Base-by-base conservation (phyloP, 2,797 vertebrate species). In the Pogoniulus pusillus region DNA sequence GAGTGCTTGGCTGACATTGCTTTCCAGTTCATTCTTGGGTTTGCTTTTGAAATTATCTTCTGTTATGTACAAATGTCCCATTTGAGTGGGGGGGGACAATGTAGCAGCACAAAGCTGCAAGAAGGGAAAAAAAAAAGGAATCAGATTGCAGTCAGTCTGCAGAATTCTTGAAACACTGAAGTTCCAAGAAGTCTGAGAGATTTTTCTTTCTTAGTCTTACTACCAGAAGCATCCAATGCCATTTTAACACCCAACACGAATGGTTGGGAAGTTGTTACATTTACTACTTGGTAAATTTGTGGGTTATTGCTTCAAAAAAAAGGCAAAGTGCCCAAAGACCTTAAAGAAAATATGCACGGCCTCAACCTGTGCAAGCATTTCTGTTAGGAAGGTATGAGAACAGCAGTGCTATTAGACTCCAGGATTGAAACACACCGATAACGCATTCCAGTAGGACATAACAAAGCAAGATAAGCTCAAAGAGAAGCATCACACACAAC, bases 201-300 rank as follows among this genome's bases (percentile, higher is more conserved):
- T 58, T 85, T 45, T 87, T 58, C 30, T 22, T 15, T 47, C 17
- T 82, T 30, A 35, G 39, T 4, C 71, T 54, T 53, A 77, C 24
- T 58, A 49, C 59, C 73, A 87, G 47, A 86, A 83, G 37, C 26
- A 76, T 37, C 47, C 16, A 59, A 53, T 4, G 5, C 18, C 43
- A 37, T 37, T 37, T 94, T 23, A 34, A 82, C 85, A 66, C 14
- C 5, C 84, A 62, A 77, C 9, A 85, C 6, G 72, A 92, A 87
- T 0, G 14, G 39, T 1, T 87, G 81, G 10, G 29, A 79, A 60
- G 49, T 22, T 60, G 27, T 32, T 77, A 47, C 2, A 15, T 47
- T 60, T 84, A 15, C 12, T 18, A 24, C 32, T 74, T 39, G 37
- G 41, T 63, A 2, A 32, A 39, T 58, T 37, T 85, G 62, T 30